Conservation (phyloP, 2,797 vertebrate genomes). For the Eupleurogrammus muticus region DNA sequence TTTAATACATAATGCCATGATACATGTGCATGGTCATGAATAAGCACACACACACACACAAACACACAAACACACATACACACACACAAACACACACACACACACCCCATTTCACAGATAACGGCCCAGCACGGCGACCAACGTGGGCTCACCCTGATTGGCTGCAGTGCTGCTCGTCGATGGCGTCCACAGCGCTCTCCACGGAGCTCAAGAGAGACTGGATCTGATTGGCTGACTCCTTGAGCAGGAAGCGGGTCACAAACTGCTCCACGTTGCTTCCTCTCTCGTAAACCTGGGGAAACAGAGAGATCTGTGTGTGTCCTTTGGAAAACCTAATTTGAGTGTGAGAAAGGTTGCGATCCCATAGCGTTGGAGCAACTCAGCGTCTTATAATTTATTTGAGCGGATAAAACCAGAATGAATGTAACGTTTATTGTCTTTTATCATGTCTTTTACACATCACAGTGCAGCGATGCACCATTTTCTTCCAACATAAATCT, state of each 20-base stretch:
- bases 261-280: constrained; percentile 96
- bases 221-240: constrained; percentile 97
- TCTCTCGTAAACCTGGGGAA: constrained; percentile 91
- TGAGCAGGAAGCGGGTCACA: constrained; percentile 96
- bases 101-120: constrained; percentile 7
- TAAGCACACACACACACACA: constrained; percentile 12
- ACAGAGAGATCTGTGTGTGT: background rate
- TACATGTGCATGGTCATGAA: constrained; percentile 7
- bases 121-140: background rate
- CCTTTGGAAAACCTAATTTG: background rate
- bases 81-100: constrained; percentile 2
- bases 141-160: constrained; percentile 79
- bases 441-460: constrained; percentile 26
- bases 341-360: background rate
- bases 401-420: too few species aligned
- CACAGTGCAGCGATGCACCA: background rate
- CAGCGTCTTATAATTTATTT: too few species aligned
- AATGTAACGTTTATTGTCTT: background rate
- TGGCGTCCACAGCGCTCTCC: constrained; percentile 96
- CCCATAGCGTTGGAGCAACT: background rate
- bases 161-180: constrained; percentile 93
- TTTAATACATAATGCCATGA: constrained; percentile 47
- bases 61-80: constrained; percentile 1
- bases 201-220: constrained; percentile 96
- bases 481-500: constrained; percentile 11